Conservation (phyloP, 2,113 vertebrate species). For the Cariama cristata region DNA sequence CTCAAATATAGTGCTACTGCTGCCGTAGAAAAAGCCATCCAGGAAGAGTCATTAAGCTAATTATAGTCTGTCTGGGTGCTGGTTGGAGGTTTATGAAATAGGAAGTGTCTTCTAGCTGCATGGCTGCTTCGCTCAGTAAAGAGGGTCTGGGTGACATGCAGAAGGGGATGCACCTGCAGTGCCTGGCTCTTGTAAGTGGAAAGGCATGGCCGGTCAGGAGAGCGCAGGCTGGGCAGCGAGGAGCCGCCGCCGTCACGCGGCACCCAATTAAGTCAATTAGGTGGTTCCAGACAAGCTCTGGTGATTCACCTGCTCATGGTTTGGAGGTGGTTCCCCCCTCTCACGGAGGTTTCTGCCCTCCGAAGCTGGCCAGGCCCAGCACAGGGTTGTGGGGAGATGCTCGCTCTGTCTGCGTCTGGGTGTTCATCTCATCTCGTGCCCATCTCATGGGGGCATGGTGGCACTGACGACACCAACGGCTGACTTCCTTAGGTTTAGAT, state of each 20-base stretch:
- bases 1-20: neutral
- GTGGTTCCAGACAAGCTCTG: neutral
- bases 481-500: neutral
- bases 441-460: neutral
- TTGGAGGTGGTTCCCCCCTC: neutral
- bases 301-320: rapidly evolving
- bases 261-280: neutral
- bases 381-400: neutral
- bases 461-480: neutral
- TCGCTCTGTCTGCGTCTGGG: neutral
- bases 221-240: neutral
- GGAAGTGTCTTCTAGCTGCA: conserved; percentile 2
- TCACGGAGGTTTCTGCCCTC: neutral
- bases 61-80: neutral
- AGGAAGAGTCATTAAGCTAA: neutral
- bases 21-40: neutral
- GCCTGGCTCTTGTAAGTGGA: neutral
- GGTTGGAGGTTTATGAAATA: neutral
- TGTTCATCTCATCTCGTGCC: no score
- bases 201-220: neutral
- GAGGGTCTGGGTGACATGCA: neutral
- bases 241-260: neutral
- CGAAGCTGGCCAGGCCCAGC: rapidly evolving
- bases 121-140: neutral
- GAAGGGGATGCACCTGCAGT: conserved; percentile 10